phyloP scores from a whole-genome alignment of 2,888 invertebrate species.

The Napeogenes sylphis region DNA sequence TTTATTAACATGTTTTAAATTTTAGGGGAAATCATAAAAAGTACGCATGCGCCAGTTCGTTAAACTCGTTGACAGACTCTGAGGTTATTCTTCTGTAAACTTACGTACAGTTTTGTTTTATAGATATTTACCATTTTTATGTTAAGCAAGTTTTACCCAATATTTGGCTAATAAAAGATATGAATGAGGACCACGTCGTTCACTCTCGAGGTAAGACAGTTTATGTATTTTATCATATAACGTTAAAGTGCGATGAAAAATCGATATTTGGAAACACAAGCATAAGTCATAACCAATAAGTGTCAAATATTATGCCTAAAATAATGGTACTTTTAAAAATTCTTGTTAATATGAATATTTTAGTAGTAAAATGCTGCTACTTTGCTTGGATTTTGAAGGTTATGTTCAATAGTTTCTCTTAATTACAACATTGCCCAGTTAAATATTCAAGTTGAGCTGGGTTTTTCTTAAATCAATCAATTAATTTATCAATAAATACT shows the following conservation, averaged over 20 bases:
- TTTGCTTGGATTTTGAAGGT: too few relatives aligned
- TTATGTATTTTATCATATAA: slow-evolving; percentile 36
- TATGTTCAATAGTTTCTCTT: too few relatives aligned
- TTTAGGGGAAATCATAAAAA: slow-evolving; percentile 20
- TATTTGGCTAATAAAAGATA: slow-evolving; percentile 78
- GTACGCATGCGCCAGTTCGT: slow-evolving; percentile 33
- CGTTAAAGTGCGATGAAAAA: slow-evolving; percentile 44
- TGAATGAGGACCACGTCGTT: slow-evolving; percentile 94
- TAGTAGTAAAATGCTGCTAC: too few relatives aligned
- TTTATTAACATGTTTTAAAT: slow-evolving; percentile 25
- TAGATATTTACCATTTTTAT: slow-evolving; percentile 31
- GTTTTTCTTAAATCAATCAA: too few relatives aligned
- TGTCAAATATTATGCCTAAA: slow-evolving; percentile 1
- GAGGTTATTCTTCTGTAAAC: slow-evolving; percentile 36
- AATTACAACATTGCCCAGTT: too few relatives aligned
- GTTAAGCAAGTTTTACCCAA: slow-evolving; percentile 53
- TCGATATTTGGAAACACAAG: slow-evolving; percentile 69
- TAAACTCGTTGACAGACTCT: slow-evolving; percentile 29
- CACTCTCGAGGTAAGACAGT: slow-evolving; percentile 85
- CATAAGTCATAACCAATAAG: slow-evolving; percentile 51
- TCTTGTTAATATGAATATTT: too few relatives aligned
- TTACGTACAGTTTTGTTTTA: slow-evolving; percentile 28
- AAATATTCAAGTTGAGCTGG: too few relatives aligned
- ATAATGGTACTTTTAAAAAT: neutral
- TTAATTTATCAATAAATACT: too few relatives aligned